Evolutionary conservation across 2,888 invertebrate species (phyloP).

Genomic region (Temnothorax rugatulus): DNA sequence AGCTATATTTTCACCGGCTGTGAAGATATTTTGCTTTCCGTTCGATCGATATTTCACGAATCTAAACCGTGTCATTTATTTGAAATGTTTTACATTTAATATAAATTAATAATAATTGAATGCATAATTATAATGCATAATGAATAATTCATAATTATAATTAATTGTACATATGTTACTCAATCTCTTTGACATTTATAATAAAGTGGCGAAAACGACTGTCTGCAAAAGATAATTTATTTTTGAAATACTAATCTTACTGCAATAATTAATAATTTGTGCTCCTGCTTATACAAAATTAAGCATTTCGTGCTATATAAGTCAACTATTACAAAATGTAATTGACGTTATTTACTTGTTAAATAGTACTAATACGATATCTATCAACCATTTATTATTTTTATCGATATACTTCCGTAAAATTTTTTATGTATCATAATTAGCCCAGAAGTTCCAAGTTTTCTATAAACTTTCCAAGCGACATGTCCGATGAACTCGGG

Average conservation of each 20-base stretch:
- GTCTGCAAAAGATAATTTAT: neutral
- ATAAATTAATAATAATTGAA: slow-evolving; percentile 20
- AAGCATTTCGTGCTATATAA: neutral
- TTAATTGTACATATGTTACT: neutral
- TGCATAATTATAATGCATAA: neutral
- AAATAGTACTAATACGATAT: neutral
- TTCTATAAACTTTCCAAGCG: neutral
- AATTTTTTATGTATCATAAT: neutral
- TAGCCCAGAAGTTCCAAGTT: neutral
- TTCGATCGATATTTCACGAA: neutral
- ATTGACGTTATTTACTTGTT: neutral
- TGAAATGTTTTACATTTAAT: neutral
- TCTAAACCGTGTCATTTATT: neutral
- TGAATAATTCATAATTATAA: neutral
- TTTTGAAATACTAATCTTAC: neutral
- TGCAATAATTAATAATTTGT: neutral
- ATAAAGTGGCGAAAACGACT: neutral
- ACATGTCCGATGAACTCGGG: neutral
- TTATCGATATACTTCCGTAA: neutral
- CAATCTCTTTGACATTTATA: neutral
- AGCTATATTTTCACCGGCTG: neutral
- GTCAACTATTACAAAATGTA: neutral
- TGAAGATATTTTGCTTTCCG: slow-evolving; percentile 3
- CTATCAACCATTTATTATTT: neutral
- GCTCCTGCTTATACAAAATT: neutral